Conservation (phyloP, 2,888 invertebrate species). For the Teleogryllus oceanicus region DNA sequence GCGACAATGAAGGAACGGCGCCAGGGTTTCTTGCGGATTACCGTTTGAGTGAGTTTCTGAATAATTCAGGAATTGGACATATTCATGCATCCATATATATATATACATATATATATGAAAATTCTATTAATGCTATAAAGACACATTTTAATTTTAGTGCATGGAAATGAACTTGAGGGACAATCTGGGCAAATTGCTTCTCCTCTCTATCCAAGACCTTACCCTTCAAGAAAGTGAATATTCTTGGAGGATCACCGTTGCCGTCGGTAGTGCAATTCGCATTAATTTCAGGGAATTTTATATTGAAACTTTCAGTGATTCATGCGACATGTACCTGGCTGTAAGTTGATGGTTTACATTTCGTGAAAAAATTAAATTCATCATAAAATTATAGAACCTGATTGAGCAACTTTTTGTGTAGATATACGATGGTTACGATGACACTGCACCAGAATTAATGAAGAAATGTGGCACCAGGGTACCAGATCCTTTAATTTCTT, state of each 20-base stretch:
- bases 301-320: conserved; percentile 43
- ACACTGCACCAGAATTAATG: conserved; percentile 56
- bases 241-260: conserved; percentile 70
- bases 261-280: conserved; percentile 50
- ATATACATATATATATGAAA: too few relatives aligned
- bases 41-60: conserved; percentile 54
- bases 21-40: conserved; percentile 76
- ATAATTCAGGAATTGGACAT: too few relatives aligned
- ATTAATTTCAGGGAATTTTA: conserved; percentile 55
- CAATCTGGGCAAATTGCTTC: conserved; percentile 68
- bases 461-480: conserved; percentile 54
- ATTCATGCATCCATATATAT: too few relatives aligned
- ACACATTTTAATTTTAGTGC: conserved; percentile 48
- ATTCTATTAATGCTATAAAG: too few relatives aligned
- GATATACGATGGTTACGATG: conserved; percentile 74
- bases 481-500: conserved; percentile 57
- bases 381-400: too few relatives aligned
- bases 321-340: conserved; percentile 35
- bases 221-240: conserved; percentile 50
- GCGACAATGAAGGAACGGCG: conserved; percentile 55
- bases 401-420: conserved; percentile 39
- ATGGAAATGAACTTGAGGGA: conserved; percentile 66
- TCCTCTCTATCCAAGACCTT: conserved; percentile 67
- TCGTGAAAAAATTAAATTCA: neutral
- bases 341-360: conserved; percentile 33